Evolutionary conservation across 1,140 invertebrate species (phyloP), one percentile per base, ranked within the genome.

Genomic region (Dendrolimus punctatus): DNA sequence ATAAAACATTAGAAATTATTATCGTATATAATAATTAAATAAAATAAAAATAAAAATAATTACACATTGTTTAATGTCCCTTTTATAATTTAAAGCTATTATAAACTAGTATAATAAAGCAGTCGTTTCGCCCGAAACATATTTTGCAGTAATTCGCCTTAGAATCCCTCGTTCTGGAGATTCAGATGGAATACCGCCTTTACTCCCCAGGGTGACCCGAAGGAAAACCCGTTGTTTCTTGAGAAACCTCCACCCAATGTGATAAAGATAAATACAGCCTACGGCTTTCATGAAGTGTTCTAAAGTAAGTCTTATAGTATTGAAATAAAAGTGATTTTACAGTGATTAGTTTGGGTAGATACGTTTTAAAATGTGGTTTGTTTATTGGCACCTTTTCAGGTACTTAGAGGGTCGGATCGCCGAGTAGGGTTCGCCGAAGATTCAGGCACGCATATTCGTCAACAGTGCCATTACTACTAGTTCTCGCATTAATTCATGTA

Each of bases 341-440:
- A 43, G 49, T 51, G 36, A 10, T n/a, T 40, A 36, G 36, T 38
- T 1, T 4, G 39, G 46, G 41, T 40, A 46, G 6, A 58, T 72
- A 60, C 39, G 61, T 50, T 46, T 62, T 62, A 55, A 48, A 49
- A 36, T 43, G 46, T 56, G 44, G 51, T 53, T 67, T 67, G 53
- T 70, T 67, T 71, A 75, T 75, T 73, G 75, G 73, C 75, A 80
- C 77, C 73, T 80, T 78, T 78, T 78, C 73, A 72, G 70, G 68
- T 75, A 75, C 73, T 80, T 76, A 78, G 23, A 23, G 66, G 64
- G 66, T 59, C 59, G 67, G 71, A 73, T 76, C 65, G 65, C 55
- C 60, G 59, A 64, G 57, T 61, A 66, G 69, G 69, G 61, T 64
- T 62, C 58, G 58, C 55, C 64, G 62, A 68, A 68, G 64, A 69